phyloP scores from a whole-genome alignment of 2,888 invertebrate genomes.

The Cactoblastis cactorum region DNA sequence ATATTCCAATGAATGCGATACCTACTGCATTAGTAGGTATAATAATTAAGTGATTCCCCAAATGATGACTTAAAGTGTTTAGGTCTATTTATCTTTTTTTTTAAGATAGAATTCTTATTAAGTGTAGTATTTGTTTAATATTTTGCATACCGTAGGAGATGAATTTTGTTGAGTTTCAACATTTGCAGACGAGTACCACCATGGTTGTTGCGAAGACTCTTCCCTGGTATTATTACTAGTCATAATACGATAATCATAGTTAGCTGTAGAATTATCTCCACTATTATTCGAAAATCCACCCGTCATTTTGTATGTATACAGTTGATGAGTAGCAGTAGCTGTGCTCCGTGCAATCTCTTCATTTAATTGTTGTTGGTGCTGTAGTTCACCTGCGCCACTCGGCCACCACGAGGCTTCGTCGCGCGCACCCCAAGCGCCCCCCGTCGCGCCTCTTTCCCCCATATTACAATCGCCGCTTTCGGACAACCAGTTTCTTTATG shows the following conservation, averaged over 20 bases:
- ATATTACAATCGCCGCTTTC: slow-evolving; percentile 66
- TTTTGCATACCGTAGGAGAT: slow-evolving; percentile 63
- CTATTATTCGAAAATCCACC: slow-evolving; percentile 87
- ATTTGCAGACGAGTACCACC: slow-evolving; percentile 87
- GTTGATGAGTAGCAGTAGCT: slow-evolving; percentile 81
- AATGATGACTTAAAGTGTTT: background rate
- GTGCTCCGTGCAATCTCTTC: slow-evolving; percentile 71
- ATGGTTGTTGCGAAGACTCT: slow-evolving; percentile 73
- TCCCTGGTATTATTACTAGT: slow-evolving; percentile 77
- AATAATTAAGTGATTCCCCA: too few relatives aligned
- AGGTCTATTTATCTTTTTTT: too few relatives aligned
- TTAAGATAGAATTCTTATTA: too few relatives aligned
- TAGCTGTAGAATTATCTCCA: slow-evolving; percentile 82
- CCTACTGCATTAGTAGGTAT: too few relatives aligned
- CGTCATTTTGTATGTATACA: slow-evolving; percentile 92
- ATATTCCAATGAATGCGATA: too few relatives aligned
- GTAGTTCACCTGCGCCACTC: slow-evolving; percentile 70
- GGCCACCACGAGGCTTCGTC: slow-evolving; percentile 79
- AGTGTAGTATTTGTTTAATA: background rate
- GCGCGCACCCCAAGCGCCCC: slow-evolving; percentile 80
- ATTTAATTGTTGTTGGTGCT: slow-evolving; percentile 73
- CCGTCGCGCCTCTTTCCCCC: slow-evolving; percentile 76
- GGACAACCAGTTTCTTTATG: slow-evolving; percentile 71
- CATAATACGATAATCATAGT: slow-evolving; percentile 87
- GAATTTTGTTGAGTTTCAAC: slow-evolving; percentile 75